Conservation (phyloP, 2,888 invertebrate genomes). For the Leptura quadrifasciata region DNA sequence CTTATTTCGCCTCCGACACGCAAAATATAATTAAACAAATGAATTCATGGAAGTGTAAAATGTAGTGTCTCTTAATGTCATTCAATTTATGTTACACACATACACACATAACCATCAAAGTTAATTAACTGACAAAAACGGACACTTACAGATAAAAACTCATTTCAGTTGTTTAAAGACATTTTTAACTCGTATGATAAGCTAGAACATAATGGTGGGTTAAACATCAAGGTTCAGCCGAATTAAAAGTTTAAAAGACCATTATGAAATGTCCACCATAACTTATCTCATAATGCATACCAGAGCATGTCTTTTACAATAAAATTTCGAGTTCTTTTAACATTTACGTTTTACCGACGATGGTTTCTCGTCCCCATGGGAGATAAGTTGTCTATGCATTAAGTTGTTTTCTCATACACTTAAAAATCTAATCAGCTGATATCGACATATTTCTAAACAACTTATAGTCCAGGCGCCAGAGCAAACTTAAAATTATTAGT, state of each 20-base stretch:
- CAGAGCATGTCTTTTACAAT: constrained; percentile 31
- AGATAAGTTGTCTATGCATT: not conserved
- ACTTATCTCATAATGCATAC: constrained; percentile 31
- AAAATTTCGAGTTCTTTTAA: constrained; percentile 19
- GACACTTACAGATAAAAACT: constrained; percentile 34
- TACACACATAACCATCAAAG: constrained; percentile 28
- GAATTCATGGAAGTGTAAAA: constrained; percentile 42
- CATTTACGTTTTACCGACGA: not conserved
- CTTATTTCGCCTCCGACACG: constrained; percentile 18
- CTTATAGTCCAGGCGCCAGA: too few species aligned
- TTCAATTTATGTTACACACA: constrained; percentile 38
- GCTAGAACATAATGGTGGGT: constrained; percentile 30
- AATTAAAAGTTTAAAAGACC: constrained; percentile 33
- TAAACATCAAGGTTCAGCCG: constrained; percentile 19
- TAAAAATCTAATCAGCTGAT: not conserved
- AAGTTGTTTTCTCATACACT: not conserved
- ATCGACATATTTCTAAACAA: too few species aligned
- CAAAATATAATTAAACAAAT: constrained; percentile 41
- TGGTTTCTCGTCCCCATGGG: not conserved
- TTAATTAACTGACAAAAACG: constrained; percentile 39
- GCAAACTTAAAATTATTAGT: too few species aligned
- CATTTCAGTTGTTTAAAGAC: constrained; percentile 39
- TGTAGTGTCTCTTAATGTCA: constrained; percentile 35
- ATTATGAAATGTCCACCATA: constrained; percentile 22
- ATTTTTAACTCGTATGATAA: constrained; percentile 37